phyloP scores from a whole-genome alignment of 2,888 invertebrate genomes.

The Pristionchus entomophagus region DNA sequence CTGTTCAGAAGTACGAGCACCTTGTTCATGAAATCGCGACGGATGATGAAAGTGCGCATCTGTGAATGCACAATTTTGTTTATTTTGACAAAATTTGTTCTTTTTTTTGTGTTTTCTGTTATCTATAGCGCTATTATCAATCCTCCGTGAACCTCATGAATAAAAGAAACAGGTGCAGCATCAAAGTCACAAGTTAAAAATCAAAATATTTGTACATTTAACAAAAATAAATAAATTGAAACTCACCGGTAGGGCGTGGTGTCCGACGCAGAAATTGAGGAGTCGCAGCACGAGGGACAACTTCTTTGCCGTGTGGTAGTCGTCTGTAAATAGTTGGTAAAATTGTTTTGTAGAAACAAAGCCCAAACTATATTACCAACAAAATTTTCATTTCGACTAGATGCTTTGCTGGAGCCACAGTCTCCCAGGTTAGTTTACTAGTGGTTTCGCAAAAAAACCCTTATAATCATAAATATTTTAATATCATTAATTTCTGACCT shows the following conservation, averaged over 20 bases:
- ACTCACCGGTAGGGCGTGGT: constrained; percentile 82
- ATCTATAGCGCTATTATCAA: not conserved
- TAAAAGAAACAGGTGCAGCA: not conserved
- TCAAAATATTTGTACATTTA: too few species aligned
- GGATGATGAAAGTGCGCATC: constrained; percentile 96
- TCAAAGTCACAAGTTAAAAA: not conserved
- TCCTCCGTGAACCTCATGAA: not conserved
- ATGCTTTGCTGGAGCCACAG: too few species aligned
- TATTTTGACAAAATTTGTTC: not conserved
- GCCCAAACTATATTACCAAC: not conserved
- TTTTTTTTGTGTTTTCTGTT: not conserved
- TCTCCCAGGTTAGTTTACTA: not conserved
- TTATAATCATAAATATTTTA: not conserved
- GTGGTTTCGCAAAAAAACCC: too few species aligned
- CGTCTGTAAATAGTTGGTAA: constrained; percentile 83
- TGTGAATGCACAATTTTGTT: constrained; percentile 82
- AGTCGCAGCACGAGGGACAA: constrained; percentile 94
- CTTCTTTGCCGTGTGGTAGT: constrained; percentile 94
- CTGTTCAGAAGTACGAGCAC: constrained; percentile 84
- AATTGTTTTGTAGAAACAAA: too few species aligned
- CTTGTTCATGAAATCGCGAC: constrained; percentile 94
- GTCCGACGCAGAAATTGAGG: constrained; percentile 97
- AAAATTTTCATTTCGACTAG: not conserved
- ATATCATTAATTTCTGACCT: constrained; percentile 53
- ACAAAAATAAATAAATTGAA: not conserved